Evolutionary conservation across 2,113 vertebrate species (phyloP), one percentile per base, ranked within the genome.

Genomic region (Saccopteryx leptura): DNA sequence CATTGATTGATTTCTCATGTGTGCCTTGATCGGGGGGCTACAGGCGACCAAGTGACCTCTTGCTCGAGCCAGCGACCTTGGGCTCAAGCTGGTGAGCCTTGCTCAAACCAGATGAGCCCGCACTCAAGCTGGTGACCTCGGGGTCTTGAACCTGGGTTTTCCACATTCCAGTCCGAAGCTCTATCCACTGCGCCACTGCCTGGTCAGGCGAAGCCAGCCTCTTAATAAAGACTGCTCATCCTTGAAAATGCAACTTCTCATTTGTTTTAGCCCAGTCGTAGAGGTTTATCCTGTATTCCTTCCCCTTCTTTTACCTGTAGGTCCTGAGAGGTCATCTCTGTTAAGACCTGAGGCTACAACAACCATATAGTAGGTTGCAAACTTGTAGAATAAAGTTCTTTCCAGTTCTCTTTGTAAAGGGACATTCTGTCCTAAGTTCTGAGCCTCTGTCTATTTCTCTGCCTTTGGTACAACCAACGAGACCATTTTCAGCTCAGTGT

Each of bases 381-480:
- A 97, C 96, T 96, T 96, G 93, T 94, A 97, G 85, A 94, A 97
- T 81, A 95, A 75, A 96, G 96, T 81, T 88, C 83, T 95, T 97
- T 94, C 94, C 94, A 56, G 0, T 96, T 78, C 89, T 97, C 71
- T 96, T 95, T 97, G 97, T 86, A 96, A 94, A 97, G 82, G 79
- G 95, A 82, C 65, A 88, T 83, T 96, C 86, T 97, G 21, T 97
- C 78, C 75, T 95, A 75, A 85, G 52, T 95, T 97, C 68, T 96
- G 78, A 97, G 95, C 79, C 48, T 96, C 90, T 79, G 1, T 94
- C 56, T 91, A 4, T 65, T 94, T 95, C 81, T 97, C 58, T 91
- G 82, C 71, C 39, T 90, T 0, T 69, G 68, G 52, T 74, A 10
- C 58, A 78, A 63, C 28, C 31, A 79, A 19, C 31, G 28, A 81